phyloP scores from a whole-genome alignment of 1,140 invertebrate species.

The Euwallacea fornicatus region DNA sequence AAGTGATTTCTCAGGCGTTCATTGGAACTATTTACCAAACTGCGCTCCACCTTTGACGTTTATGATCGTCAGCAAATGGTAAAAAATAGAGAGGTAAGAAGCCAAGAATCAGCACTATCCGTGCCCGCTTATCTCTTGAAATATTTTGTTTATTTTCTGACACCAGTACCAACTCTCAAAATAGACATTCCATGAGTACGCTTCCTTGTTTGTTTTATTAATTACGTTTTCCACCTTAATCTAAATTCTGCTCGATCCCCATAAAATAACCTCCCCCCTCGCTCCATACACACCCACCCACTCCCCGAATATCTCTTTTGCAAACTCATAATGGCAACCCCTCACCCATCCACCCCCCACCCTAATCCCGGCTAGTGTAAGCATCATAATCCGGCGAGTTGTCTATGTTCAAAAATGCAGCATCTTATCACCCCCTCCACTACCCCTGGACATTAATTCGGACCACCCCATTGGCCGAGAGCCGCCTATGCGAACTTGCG shows the following conservation, averaged over 20 bases:
- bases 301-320: slow-evolving; percentile 5
- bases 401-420: slow-evolving; percentile 11
- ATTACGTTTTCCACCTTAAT: slow-evolving; percentile 22
- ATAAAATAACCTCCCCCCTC: too few species aligned
- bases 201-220: slow-evolving; percentile 24
- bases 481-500: slow-evolving; percentile 43
- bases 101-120: too few species aligned
- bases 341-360: neutral
- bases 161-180: too few species aligned
- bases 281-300: too few species aligned
- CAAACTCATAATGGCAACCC: slow-evolving; percentile 16
- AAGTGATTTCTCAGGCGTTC: too few species aligned
- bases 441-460: slow-evolving; percentile 33
- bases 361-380: slow-evolving; percentile 30
- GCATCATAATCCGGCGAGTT: slow-evolving; percentile 39
- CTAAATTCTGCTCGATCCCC: slow-evolving; percentile 4
- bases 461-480: slow-evolving; percentile 39
- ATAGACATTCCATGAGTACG: too few species aligned
- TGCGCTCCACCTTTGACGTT: too few species aligned
- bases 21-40: too few species aligned
- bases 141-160: too few species aligned
- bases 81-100: too few species aligned
- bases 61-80: too few species aligned
- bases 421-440: slow-evolving; percentile 33
- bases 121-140: too few species aligned